Conservation (phyloP, 1,140 invertebrate species). For the Penaeus indicus region DNA sequence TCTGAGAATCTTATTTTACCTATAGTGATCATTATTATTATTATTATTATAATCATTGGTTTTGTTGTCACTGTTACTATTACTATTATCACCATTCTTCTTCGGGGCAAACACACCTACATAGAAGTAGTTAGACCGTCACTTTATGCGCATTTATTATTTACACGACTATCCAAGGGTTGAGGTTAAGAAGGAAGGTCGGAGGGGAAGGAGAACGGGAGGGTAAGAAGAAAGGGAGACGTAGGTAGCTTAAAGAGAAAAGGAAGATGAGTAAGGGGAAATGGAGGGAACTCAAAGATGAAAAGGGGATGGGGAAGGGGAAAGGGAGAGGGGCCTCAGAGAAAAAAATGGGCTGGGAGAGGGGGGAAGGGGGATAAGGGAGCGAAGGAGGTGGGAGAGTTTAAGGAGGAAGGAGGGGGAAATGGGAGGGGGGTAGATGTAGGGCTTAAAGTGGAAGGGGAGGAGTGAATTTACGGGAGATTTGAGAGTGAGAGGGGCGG, state of each 20-base stretch:
- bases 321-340: too few relatives aligned
- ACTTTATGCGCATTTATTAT: too few relatives aligned
- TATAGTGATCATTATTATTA: too few relatives aligned
- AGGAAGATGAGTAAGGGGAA: too few relatives aligned
- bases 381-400: too few relatives aligned
- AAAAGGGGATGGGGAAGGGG: background rate
- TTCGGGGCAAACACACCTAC: background rate
- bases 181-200: background rate
- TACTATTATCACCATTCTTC: background rate
- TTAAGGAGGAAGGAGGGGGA: background rate
- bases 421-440: background rate
- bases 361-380: background rate
- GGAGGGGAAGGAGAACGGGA: constrained; percentile 26
- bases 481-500: background rate
- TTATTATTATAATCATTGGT: too few relatives aligned
- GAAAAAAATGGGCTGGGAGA: background rate
- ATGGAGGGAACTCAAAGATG: too few relatives aligned
- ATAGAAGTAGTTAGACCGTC: background rate
- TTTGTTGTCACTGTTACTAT: background rate
- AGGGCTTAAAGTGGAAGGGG: background rate
- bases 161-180: too few relatives aligned
- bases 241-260: too few relatives aligned
- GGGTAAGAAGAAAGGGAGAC: background rate
- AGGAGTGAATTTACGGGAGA: background rate
- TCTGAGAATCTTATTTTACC: too few relatives aligned